These are phyloP conservation scores for Tetragonisca angustula DNA, from an alignment of 2,888 invertebrate species.

Conservation along the genomic window DNA sequence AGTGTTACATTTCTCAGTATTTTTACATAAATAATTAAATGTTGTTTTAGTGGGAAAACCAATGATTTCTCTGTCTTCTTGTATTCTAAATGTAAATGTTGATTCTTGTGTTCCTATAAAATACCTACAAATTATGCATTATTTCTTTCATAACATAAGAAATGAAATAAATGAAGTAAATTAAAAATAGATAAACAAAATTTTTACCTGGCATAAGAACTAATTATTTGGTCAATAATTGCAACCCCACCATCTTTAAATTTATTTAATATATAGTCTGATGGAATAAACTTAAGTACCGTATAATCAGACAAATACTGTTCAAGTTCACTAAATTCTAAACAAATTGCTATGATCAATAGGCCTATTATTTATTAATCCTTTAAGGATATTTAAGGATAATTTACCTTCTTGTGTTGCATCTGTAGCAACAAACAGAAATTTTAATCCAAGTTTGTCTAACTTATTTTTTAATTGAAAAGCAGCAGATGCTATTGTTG, in stretches of 20 bases:
- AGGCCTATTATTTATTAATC: not conserved
- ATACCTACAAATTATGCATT: slow-evolving; percentile 83
- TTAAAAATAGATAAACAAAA: not conserved
- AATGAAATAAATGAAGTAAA: not conserved
- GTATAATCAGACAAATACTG: slow-evolving; percentile 83
- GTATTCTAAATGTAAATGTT: slow-evolving; percentile 97
- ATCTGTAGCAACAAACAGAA: slow-evolving; percentile 95
- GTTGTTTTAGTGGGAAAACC: slow-evolving; percentile 93
- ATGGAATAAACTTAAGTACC: slow-evolving; percentile 84
- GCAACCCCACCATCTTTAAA: slow-evolving; percentile 94
- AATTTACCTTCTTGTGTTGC: slow-evolving; percentile 86
- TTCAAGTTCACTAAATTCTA: slow-evolving; percentile 85
- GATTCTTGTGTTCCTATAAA: slow-evolving; percentile 97
- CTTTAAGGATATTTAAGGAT: not conserved
- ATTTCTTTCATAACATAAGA: slow-evolving; percentile 12
- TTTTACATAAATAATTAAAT: slow-evolving; percentile 93
- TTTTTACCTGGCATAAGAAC: slow-evolving; percentile 90
- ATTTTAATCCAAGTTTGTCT: slow-evolving; percentile 85
- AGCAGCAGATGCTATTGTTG: slow-evolving; percentile 91
- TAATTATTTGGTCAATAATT: slow-evolving; percentile 97
- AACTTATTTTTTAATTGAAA: slow-evolving; percentile 89
- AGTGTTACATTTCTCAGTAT: slow-evolving; percentile 70
- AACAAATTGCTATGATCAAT: slow-evolving; percentile 57
- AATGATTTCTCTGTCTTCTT: slow-evolving; percentile 98
- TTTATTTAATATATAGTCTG: slow-evolving; percentile 84